Evolutionary conservation across 2,888 invertebrate species (phyloP), one percentile per base, ranked within the genome.

Genomic region (Spodoptera littoralis): DNA sequence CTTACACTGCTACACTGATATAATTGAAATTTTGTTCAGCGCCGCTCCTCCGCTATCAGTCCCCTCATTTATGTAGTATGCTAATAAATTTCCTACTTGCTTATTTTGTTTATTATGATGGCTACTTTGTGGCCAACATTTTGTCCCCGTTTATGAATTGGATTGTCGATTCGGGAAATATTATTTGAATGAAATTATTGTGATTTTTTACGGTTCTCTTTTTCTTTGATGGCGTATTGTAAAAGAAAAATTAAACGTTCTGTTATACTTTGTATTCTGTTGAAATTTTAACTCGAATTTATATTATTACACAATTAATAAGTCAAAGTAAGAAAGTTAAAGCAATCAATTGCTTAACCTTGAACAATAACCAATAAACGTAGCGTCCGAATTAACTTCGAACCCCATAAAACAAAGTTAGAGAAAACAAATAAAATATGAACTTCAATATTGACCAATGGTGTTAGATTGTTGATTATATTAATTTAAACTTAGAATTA

Each of bases 21-120:
- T 90, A 92, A 92, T 92, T 92, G 91, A 90, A 92, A 92, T 88
- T 91, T 90, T 85, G 88, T 88, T 86, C 87, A 86, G 84, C 85
- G 76, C 82, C 77, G 80, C 79, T 86, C 80, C 84, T 82, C 73
- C 81, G 83, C 80, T 85, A 86, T 85, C 84, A 86, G 84, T 84
- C 86, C 81, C 75, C 73, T 76, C 76, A 72, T 77, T 79, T 77
- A 76, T 67, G 60, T 59, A 82, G 83, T 87, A 86, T 84, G 85
- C 81, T 88, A 88, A 88, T 89, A 89, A 88, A 85, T 87, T 82
- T 77, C 78, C 76, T 83, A 67, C 61, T 76, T 65, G 54, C 70
- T 56, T 77, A 79, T 77, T 74, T 77, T 65, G 77, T 77, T 79
- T 71, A 77, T 73, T 79, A 71, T 65, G 73, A 71, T 69, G 50